Percentiles rank a stretch among this genome's conserved stretches.
phyloP scores from a whole-genome alignment of 2,888 invertebrate genomes.

The Platypus cylindrus region DNA sequence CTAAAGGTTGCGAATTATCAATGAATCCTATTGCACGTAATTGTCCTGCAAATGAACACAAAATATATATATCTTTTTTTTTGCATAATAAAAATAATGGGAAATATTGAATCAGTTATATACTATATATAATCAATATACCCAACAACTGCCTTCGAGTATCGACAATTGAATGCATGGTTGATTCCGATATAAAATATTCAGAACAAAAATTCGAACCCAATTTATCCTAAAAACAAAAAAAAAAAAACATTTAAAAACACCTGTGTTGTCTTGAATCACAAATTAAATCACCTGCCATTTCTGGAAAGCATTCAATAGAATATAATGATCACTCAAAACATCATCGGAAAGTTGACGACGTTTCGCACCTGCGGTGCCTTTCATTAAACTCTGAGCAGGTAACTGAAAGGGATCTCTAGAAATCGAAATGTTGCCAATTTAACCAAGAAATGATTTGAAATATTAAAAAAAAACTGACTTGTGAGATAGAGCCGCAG shows the following conservation, averaged over 20 bases:
- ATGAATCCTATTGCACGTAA: conserved; percentile 65
- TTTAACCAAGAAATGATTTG: too few species aligned
- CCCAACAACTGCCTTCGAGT: conserved; percentile 70
- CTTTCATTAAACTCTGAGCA: conserved; percentile 48
- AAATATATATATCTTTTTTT: too few species aligned
- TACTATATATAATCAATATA: background rate
- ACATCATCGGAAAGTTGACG: conserved; percentile 62
- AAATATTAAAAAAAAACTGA: conserved; percentile 29
- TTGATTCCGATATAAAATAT: conserved; percentile 63
- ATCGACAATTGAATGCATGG: conserved; percentile 83
- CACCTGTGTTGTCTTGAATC: background rate
- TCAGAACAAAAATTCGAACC: conserved; percentile 63
- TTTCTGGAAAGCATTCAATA: conserved; percentile 66
- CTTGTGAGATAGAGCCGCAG: conserved; percentile 69
- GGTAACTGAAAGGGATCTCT: conserved; percentile 72
- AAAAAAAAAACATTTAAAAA: background rate
- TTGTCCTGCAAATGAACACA: conserved; percentile 38
- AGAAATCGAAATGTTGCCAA: conserved; percentile 7
- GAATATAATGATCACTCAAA: conserved; percentile 81
- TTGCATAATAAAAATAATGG: conserved; percentile 2
- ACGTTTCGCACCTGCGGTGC: conserved; percentile 46
- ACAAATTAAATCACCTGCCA: conserved; percentile 33
- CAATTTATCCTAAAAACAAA: conserved; percentile 37
- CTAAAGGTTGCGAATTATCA: conserved; percentile 50
- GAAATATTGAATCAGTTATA: conserved; percentile 1